These are phyloP conservation scores for Otolemur crassicaudatus DNA, from an alignment of 2,797 vertebrate species.

Conservation along the genomic window DNA sequence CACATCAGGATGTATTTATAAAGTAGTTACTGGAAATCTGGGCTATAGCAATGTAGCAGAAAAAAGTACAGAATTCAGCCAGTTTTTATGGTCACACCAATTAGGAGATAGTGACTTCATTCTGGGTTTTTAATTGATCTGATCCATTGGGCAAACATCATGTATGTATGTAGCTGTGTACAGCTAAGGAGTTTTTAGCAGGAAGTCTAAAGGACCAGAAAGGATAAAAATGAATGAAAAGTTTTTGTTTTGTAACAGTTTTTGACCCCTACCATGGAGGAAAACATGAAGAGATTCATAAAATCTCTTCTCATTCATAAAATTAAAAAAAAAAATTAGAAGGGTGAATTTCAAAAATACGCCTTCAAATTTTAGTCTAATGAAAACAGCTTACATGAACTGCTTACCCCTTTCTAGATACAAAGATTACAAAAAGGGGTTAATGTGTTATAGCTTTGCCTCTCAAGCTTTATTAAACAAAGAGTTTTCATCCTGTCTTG, in stretches of 20 bases:
- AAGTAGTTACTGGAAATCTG: background rate
- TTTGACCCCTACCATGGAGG: background rate
- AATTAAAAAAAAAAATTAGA: background rate
- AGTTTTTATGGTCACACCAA: background rate
- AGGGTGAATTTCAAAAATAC: slow-evolving; percentile 11
- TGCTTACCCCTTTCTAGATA: background rate
- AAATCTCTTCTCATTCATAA: background rate
- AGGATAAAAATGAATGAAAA: background rate
- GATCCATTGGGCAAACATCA: background rate
- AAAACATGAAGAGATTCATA: background rate
- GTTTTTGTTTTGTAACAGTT: background rate
- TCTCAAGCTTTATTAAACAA: background rate
- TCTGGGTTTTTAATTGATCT: background rate
- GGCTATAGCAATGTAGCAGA: background rate
- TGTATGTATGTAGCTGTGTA: background rate
- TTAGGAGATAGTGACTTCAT: background rate
- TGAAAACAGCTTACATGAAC: background rate
- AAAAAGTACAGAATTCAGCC: background rate
- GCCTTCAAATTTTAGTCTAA: background rate
- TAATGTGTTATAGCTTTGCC: background rate
- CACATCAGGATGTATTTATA: background rate
- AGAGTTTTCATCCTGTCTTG: background rate
- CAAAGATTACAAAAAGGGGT: background rate
- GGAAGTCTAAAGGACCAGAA: background rate
- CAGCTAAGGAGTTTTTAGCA: background rate